Conservation (phyloP, 2,888 invertebrate genomes). For the Orthonevra nobilis region DNA sequence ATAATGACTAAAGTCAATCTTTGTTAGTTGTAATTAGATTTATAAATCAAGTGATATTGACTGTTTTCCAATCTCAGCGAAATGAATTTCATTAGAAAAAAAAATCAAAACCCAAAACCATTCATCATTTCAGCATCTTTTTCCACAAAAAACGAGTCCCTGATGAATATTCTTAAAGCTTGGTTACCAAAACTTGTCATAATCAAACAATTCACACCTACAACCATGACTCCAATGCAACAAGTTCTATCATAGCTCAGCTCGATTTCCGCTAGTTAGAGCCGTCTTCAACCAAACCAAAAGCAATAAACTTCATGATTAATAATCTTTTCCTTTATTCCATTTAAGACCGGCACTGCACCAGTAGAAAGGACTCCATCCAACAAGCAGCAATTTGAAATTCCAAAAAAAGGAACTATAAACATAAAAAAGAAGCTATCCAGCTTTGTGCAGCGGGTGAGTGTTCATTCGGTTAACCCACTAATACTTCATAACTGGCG, state of each 20-base stretch:
- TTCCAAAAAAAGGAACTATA: constrained; percentile 25
- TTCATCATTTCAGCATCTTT: too few relatives aligned
- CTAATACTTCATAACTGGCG: constrained; percentile 51
- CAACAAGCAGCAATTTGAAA: constrained; percentile 44
- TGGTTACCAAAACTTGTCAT: constrained; percentile 15
- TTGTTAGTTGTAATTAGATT: too few relatives aligned
- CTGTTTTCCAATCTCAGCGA: too few relatives aligned
- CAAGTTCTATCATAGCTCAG: constrained; percentile 41
- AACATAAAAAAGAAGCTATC: constrained; percentile 11
- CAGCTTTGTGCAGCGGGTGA: constrained; percentile 35
- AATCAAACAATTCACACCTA: constrained; percentile 20
- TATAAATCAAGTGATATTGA: too few relatives aligned
- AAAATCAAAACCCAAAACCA: too few relatives aligned
- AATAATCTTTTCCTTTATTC: constrained; percentile 55
- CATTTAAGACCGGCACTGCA: neutral
- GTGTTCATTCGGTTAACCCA: constrained; percentile 6
- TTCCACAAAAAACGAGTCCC: too few relatives aligned
- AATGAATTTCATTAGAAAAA: too few relatives aligned
- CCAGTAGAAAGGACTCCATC: constrained; percentile 5
- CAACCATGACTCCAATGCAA: constrained; percentile 14
- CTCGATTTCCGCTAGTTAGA: constrained; percentile 38
- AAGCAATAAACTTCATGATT: constrained; percentile 69
- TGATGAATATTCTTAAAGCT: too few relatives aligned
- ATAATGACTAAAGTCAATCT: too few relatives aligned
- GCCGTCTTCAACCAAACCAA: constrained; percentile 16